Percentiles rank a stretch among this genome's conserved stretches.
Conservation (phyloP, 2,113 vertebrate genomes). For the Trachemys scripta region DNA sequence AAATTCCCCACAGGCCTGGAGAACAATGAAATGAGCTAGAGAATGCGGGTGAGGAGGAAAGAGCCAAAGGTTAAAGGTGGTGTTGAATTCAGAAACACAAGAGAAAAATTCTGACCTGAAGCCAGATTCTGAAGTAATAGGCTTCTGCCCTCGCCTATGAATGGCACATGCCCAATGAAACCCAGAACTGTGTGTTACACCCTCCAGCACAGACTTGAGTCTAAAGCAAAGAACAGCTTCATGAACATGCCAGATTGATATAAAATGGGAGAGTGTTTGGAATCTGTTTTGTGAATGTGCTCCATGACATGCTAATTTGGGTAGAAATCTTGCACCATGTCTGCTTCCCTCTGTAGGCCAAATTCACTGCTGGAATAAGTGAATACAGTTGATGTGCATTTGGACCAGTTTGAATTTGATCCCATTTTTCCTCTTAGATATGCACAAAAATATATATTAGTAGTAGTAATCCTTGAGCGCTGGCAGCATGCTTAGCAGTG, state of each 20-base stretch:
- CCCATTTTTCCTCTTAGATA: background rate
- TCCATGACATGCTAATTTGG: background rate
- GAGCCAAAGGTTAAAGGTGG: background rate
- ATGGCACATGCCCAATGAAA: background rate
- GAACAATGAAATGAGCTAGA: background rate
- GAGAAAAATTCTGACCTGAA: background rate
- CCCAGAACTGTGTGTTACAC: background rate
- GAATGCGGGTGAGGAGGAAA: background rate
- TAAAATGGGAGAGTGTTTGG: background rate
- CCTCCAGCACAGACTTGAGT: background rate
- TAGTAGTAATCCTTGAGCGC: background rate
- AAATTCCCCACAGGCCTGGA: background rate
- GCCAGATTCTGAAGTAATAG: fast-evolving
- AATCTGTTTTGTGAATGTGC: background rate
- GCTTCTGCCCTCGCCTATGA: background rate
- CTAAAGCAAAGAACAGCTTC: background rate
- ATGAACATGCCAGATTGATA: background rate
- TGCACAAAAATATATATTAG: background rate
- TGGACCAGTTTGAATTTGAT: background rate
- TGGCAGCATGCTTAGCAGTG: background rate
- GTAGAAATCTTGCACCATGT: background rate
- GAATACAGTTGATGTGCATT: background rate
- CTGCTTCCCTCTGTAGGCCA: background rate
- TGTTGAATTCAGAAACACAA: background rate
- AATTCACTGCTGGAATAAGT: background rate